Evolutionary conservation across 2,113 vertebrate species (phyloP).

Genomic region (Etia nguti): DNA sequence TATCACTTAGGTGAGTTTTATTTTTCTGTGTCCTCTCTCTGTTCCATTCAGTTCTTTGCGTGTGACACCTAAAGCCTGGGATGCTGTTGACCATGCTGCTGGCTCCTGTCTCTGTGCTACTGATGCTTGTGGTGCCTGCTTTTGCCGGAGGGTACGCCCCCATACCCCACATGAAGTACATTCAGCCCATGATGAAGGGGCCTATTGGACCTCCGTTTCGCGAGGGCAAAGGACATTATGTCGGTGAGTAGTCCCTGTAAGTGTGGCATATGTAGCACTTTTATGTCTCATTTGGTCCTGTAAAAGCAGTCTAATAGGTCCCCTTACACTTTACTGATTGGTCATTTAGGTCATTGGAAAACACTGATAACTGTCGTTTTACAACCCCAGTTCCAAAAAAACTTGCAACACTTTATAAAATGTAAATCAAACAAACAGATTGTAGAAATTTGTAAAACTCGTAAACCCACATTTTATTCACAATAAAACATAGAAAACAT

Average conservation of each 20-base stretch:
- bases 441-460: neutral
- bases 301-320: neutral
- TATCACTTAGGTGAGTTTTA: neutral
- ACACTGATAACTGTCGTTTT: neutral
- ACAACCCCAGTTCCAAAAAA: neutral
- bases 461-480: neutral
- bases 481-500: neutral
- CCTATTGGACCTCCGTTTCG: slow-evolving; percentile 94
- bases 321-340: neutral
- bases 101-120: slow-evolving; percentile 66
- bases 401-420: neutral
- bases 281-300: neutral
- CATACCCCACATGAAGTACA: slow-evolving; percentile 86
- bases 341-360: neutral
- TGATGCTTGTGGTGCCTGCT: slow-evolving; percentile 60
- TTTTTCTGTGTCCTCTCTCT: neutral
- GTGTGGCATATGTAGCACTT: neutral
- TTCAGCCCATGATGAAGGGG: slow-evolving; percentile 97
- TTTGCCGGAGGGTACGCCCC: slow-evolving; percentile 84
- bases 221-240: slow-evolving; percentile 96
- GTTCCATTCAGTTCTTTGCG: slow-evolving; percentile 35
- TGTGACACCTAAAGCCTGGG: slow-evolving; percentile 35
- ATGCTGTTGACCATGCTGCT: slow-evolving; percentile 66
- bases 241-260: slow-evolving; percentile 79
- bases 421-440: neutral